phyloP scores from a whole-genome alignment of 2,797 vertebrate species.

The Masticophis lateralis region DNA sequence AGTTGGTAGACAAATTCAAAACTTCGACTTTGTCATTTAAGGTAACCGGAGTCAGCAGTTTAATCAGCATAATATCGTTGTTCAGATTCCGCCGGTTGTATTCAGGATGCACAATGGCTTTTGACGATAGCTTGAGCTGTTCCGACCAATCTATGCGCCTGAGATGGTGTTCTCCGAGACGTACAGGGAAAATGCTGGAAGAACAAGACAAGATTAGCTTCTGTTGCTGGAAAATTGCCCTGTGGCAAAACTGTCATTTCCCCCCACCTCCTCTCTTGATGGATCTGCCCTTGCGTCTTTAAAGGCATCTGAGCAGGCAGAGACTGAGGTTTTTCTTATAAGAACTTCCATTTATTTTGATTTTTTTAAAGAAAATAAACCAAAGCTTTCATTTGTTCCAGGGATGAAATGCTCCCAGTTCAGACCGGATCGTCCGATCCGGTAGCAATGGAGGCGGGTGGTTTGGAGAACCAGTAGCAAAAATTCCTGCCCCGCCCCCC shows the following conservation, averaged over 20 bases:
- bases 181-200: slow-evolving; percentile 40
- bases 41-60: neutral
- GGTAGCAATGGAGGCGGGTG: too few species aligned
- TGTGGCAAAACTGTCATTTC: neutral
- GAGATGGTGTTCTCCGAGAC: slow-evolving; percentile 45
- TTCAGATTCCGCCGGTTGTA: slow-evolving; percentile 43
- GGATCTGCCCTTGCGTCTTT: neutral
- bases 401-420: too few species aligned
- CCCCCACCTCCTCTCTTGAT: rapidly evolving
- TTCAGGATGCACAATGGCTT: slow-evolving; percentile 36
- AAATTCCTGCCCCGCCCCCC: too few species aligned
- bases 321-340: neutral
- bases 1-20: slow-evolving; percentile 31
- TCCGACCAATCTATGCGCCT: neutral
- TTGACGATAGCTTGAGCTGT: slow-evolving; percentile 38
- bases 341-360: neutral
- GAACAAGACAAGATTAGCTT: neutral
- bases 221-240: neutral
- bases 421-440: too few species aligned
- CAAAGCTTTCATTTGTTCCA: neutral
- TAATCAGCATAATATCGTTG: slow-evolving; percentile 65
- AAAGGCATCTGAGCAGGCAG: neutral
- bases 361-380: neutral
- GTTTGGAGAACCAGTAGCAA: too few species aligned
- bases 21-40: slow-evolving; percentile 16